These are phyloP conservation scores for Limnephilus lunatus DNA, from an alignment of 2,888 invertebrate genomes.

Conservation along the genomic window DNA sequence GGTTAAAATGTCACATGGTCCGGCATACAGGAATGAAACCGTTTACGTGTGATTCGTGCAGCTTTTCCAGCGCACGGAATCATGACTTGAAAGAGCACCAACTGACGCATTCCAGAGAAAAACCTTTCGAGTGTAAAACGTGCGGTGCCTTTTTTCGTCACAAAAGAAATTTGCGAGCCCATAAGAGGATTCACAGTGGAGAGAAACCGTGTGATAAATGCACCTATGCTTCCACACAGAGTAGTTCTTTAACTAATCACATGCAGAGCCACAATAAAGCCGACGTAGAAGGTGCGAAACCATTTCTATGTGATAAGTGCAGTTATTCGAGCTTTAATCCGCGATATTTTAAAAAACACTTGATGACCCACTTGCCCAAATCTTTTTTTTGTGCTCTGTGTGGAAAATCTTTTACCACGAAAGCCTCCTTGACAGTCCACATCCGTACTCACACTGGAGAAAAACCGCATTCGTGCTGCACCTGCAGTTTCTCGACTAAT, in stretches of 20 bases:
- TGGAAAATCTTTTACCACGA: neutral
- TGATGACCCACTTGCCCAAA: neutral
- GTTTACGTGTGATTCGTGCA: neutral
- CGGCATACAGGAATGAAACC: neutral
- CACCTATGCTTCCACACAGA: neutral
- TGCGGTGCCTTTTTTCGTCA: neutral
- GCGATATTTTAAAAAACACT: neutral
- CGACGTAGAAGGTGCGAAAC: neutral
- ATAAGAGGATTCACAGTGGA: neutral
- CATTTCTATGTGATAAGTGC: neutral
- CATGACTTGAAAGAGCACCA: neutral
- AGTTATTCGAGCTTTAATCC: neutral
- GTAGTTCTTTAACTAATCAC: neutral
- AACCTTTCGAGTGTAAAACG: neutral
- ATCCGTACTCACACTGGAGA: neutral
- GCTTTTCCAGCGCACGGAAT: neutral
- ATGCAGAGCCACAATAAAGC: neutral
- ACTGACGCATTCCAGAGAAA: neutral
- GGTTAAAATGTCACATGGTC: neutral
- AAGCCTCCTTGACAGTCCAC: neutral
- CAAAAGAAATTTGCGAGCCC: neutral
- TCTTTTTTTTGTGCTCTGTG: neutral
- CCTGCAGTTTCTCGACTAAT: neutral
- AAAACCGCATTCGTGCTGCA: neutral
- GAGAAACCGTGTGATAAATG: neutral